Evolutionary conservation across 2,113 vertebrate genomes (phyloP).

Genomic region (Balaenoptera acutorostrata): DNA sequence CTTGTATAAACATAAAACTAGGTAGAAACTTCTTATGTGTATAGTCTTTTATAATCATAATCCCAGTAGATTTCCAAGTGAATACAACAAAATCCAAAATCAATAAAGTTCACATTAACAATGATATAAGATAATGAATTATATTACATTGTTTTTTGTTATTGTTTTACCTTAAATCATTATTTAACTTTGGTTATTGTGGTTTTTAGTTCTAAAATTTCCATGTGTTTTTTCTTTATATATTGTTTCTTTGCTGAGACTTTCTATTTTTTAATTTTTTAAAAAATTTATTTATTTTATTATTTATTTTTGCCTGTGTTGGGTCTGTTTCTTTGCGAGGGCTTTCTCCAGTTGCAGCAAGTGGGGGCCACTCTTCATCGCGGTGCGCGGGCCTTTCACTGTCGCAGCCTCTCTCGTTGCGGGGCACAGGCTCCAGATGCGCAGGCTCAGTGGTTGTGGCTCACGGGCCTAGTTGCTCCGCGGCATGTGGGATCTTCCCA

Average conservation of each 20-base stretch:
- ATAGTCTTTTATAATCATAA: neutral
- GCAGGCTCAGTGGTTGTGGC: no score
- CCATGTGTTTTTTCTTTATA: neutral
- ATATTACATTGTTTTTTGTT: neutral
- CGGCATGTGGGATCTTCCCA: no score
- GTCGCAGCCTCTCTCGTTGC: no score
- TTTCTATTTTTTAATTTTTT: neutral
- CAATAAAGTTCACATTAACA: neutral
- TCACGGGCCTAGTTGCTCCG: no score
- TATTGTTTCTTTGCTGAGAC: neutral
- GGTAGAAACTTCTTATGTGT: neutral
- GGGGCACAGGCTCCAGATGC: no score
- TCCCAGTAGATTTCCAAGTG: neutral
- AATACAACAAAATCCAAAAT: neutral
- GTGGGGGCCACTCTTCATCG: no score
- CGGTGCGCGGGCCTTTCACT: no score
- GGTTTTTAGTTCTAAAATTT: neutral
- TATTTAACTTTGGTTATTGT: neutral
- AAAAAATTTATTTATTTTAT: no score
- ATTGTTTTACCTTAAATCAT: neutral
- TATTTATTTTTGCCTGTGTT: no score
- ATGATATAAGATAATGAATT: neutral
- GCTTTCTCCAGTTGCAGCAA: no score
- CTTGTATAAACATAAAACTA: neutral
- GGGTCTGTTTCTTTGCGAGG: no score